Evolutionary conservation across 1,140 invertebrate species (phyloP).

Genomic region (Drosophila orena): DNA sequence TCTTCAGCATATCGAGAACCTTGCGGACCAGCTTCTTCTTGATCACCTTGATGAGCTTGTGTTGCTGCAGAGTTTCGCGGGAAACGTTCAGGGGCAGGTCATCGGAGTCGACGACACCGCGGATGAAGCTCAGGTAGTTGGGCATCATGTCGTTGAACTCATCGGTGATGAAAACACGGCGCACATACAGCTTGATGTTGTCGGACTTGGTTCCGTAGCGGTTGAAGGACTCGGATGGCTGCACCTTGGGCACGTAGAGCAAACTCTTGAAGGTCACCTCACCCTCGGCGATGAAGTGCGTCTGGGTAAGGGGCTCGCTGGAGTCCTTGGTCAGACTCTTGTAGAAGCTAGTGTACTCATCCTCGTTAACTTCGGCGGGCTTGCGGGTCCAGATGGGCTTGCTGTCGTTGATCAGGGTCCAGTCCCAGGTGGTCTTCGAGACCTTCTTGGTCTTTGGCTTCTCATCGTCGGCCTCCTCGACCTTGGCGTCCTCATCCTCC

Average conservation of each 20-base stretch:
- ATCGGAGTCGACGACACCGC: conserved; percentile 99
- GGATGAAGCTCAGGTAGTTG: conserved; percentile 97
- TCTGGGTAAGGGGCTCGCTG: conserved; percentile 93
- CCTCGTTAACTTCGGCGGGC: conserved; percentile 92
- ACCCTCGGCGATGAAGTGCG: conserved; percentile 99
- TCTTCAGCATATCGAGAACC: conserved; percentile 99
- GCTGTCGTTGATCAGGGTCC: conserved; percentile 97
- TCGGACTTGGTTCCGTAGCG: conserved; percentile 97
- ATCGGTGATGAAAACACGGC: conserved; percentile 99
- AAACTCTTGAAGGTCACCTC: conserved; percentile 99
- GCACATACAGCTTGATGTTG: conserved; percentile 98
- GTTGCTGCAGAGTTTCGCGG: conserved; percentile 98
- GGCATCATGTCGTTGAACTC: conserved; percentile 99
- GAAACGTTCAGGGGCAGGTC: conserved; percentile 99
- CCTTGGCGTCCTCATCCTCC: conserved; percentile 87
- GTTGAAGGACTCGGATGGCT: conserved; percentile 97
- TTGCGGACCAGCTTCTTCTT: conserved; percentile 99
- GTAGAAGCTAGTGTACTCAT: conserved; percentile 98
- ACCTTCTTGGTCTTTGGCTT: conserved; percentile 97
- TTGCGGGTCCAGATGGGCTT: conserved; percentile 99
- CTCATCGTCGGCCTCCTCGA: conserved; percentile 90
- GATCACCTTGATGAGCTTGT: conserved; percentile 99
- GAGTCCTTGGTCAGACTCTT: conserved; percentile 96
- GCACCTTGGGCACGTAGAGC: conserved; percentile 95
- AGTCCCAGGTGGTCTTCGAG: conserved; percentile 99